Evolutionary conservation across 2,113 vertebrate species (phyloP), one percentile per base, ranked within the genome.

Genomic region (Gambusia holbrooki): DNA sequence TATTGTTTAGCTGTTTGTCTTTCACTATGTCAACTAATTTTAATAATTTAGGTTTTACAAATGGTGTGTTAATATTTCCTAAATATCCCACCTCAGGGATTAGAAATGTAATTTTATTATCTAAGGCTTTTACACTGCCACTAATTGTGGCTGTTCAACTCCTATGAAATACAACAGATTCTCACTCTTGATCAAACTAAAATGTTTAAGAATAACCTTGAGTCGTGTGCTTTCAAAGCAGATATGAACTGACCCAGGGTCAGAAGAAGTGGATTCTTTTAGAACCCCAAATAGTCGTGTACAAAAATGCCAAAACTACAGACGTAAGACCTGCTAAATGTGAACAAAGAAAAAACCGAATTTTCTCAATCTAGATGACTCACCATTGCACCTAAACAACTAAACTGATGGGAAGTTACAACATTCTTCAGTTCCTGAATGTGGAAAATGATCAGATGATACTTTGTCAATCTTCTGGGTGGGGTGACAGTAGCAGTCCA

Each of bases 381-480:
- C 12, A 71, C 15, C 19, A 35, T 27, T 22, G 9, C 32, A 22
- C 22, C 1, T 11, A 37, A 69, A 60, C 0, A 29, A 13, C 8
- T 3, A n/a, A 58, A n/a, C 4, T 6, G 51, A 58, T 3, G 28
- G 28, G 63, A 86, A 69, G 65, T 79, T 86, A 60, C 67, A 60
- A 69, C 48, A 76, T 19, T 5, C 15, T 70, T 68, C 13, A 69
- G 40, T 77, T 84, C 68, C 75, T 72, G n/a, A 32, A 27, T 15
- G 54, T 3, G 12, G n/a, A 51, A 72, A 19, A 25, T 0, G 1
- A 74, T 83, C 58, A 60, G 63, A 17, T 74, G 69, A 22, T 17
- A 37, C 27, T 9, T 54, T 22, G 3, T 54, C 1, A 22, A 0
- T 42, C 30, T 27, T 60, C 1, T 60, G 65, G 82, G 84, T 48